Evolutionary conservation across 2,888 invertebrate genomes (phyloP).

Genomic region (Latheticus oryzae): DNA sequence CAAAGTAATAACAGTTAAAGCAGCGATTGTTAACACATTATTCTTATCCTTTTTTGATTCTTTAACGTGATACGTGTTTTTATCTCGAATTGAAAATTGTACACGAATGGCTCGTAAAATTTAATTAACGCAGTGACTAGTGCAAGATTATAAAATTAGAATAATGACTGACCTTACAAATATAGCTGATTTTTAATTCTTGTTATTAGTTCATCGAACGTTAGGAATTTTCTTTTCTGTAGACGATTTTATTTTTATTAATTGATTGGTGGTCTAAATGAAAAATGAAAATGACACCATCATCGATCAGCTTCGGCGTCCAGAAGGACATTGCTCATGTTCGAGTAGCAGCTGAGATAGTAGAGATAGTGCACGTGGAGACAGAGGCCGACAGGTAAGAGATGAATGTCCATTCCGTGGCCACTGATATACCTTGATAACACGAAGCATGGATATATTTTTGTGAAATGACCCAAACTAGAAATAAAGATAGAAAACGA

Average conservation of each 20-base stretch:
- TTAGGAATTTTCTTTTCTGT: constrained; percentile 19
- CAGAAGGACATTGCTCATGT: constrained; percentile 42
- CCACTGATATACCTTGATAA: constrained; percentile 53
- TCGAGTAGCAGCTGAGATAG: constrained; percentile 48
- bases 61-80: constrained; percentile 26
- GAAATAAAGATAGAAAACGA: constrained; percentile 47
- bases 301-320: constrained; percentile 46
- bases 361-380: constrained; percentile 47
- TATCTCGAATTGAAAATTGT: constrained; percentile 15
- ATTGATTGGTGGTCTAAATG: constrained; percentile 44
- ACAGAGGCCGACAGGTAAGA: constrained; percentile 48
- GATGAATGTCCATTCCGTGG: constrained; percentile 54
- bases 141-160: constrained; percentile 33
- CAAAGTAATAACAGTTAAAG: constrained; percentile 45
- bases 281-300: constrained; percentile 44
- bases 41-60: constrained; percentile 16
- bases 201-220: constrained; percentile 17
- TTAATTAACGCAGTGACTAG: constrained; percentile 27
- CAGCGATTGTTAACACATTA: constrained; percentile 42
- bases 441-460: constrained; percentile 49
- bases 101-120: constrained; percentile 29
- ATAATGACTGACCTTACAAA: constrained; percentile 27
- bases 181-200: constrained; percentile 19
- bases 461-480: constrained; percentile 41
- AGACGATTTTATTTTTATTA: constrained; percentile 33